Evolutionary conservation across 2,113 vertebrate species (phyloP), one percentile per base, ranked within the genome.

Genomic region (Cathartes aura): DNA sequence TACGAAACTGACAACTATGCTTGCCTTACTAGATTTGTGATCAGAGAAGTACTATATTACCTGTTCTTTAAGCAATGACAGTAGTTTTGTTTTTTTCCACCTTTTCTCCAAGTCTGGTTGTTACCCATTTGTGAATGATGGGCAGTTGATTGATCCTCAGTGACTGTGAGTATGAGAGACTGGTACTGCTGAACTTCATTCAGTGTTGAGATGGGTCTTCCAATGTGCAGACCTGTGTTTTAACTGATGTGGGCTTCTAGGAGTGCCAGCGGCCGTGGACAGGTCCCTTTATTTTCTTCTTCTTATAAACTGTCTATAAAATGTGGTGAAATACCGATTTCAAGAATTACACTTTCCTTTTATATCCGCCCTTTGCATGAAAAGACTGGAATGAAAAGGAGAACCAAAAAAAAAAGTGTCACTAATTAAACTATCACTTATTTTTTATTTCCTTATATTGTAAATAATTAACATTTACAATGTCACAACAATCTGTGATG

Each of bases 1-100:
- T 29, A 26, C 2, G 20, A 30, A 88, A 36, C 23, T 53, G 42
- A 15, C 0, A 5, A 1, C 47, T 47, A 0, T 63, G 38, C 19
- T 71, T 82, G 24, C 56, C 82, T 82, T 82, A 22, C 42, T 42
- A 6, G 47, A 38, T 62, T 63, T 78, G 38, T 88, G 43, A 47
- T 71, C 23, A 62, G 59, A 60, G 66, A 36, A 43, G 14, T 62
- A 36, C 16, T 59, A 4, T 40, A 1, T 47, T 48, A 40, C n/a
- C 47, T 82, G 24, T 87, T 78, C 21, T 70, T 82, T 53, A n/a
- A 87, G 56, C 36, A 71, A 0, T 23, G 34, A 34, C 26, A 59
- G 7, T 34, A 30, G 30, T n/a, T 95, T 73, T 4, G 9, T 17
- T 71, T 93, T 93, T 71, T 16, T 58, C 29, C 27, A 9, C 11